Base-by-base conservation (phyloP, 2,113 vertebrate species). In the Hirundichthys speculiger region DNA sequence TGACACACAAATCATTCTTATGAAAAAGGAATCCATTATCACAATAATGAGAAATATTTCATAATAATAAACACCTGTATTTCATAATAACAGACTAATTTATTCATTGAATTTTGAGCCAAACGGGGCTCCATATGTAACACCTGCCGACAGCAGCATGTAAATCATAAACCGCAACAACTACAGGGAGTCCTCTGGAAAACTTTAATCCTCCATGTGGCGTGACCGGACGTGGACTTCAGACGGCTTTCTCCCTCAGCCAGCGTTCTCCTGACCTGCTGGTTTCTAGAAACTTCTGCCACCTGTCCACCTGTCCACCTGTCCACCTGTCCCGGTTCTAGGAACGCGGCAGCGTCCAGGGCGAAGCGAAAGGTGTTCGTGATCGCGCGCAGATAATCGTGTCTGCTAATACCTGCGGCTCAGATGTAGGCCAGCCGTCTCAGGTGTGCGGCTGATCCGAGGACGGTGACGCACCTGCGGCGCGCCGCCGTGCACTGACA, bases 321-420 rank as follows among this genome's bases (percentile, higher is more conserved):
- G n/a, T n/a, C n/a, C n/a, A n/a, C 54, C 45, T 41, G 60, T 11
- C 3, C 30, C 11, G 20, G 41, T 40, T 74, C 48, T 42, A 49
- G 65, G 56, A 82, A 72, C 42, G 57, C 5, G 13, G 30, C 30
- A 34, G 30, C 30, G 11, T 34, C 6, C 54, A 66, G 57, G 42
- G 64, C 50, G 49, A 65, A 59, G 19, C 57, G 67, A 71, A 51
- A 50, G 74, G 47, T 61, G 57, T 60, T 46, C 30, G 55, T 49
- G 60, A 82, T 73, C 67, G 61, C 56, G 81, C 61, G 34, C 64
- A 67, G 70, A 77, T 75, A 86, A 81, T 76, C 83, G 67, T 77
- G 77, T 84, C 79, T 77, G 77, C 81, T 83, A 79, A 70, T 79
- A 75, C 79, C 73, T 80, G 74, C 80, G 46, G 67, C 60, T 72